Evolutionary conservation across 2,888 invertebrate species (phyloP), one percentile per base, ranked within the genome.

Genomic region (Sicus ferrugineus): DNA sequence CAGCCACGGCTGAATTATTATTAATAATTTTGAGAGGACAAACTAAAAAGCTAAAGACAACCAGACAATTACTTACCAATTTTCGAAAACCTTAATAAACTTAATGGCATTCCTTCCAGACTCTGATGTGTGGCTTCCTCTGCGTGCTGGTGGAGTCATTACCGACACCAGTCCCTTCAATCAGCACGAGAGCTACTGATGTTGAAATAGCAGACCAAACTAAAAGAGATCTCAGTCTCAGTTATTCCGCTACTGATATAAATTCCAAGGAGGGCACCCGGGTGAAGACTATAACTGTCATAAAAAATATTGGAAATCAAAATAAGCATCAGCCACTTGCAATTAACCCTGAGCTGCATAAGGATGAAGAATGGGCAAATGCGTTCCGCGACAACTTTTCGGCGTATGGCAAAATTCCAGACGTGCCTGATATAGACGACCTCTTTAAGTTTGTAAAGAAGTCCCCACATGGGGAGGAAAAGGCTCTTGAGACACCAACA

Each of bases 181-280:
- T 23, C 9, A 64, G 42, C 42, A 19, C 28, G 26, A 28, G 46
- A 26, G 48, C 23, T 5, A 5, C 31, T 5, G 61, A 48, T 2
- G 54, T 26, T 50, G 67, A 67, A 31, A 74, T 52, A 46, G 38
- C 65, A 3, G 69, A 78, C 68, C 83, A 79, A 52, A 73, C 77
- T 9, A 84, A 85, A 69, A 70, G 84, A 50, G 85, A 85, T 63
- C 74, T 84, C n/a, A 85, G 84, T 71, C 76, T 83, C 38, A 85
- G 85, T 68, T 85, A 84, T 78, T 77, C 86, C 9, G 85, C 85
- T 14, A 84, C 85, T 64, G 82, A 85, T 54, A 84, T 85, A 59
- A 82, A 83, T 34, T 82, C 84, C 42, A 84, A 83, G 69, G 80
- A 81, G 62, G 85, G 86, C 9, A 82, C 83, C 2, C 85, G 81